phyloP scores from a whole-genome alignment of 2,888 invertebrate genomes.

The Eupithecia inturbata region DNA sequence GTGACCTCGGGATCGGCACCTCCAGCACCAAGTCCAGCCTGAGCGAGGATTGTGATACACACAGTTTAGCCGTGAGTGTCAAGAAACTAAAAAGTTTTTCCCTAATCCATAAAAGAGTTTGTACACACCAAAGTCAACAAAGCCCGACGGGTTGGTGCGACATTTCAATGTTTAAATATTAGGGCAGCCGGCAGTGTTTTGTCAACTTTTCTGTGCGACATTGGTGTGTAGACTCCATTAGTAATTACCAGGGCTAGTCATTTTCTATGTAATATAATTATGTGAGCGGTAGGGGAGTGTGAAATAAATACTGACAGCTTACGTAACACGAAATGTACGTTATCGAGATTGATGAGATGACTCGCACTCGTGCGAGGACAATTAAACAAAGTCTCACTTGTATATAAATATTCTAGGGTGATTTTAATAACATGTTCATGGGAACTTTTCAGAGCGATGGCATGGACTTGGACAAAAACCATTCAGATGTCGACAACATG shows the following conservation, averaged over 20 bases:
- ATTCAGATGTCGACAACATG: conserved; percentile 81
- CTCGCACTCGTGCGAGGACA: neutral
- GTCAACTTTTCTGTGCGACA: neutral
- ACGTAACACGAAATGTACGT: neutral
- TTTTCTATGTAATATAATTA: neutral
- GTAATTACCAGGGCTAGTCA: neutral
- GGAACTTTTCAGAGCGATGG: conserved; percentile 83
- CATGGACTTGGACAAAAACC: conserved; percentile 82
- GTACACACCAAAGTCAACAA: neutral
- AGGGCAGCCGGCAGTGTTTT: neutral
- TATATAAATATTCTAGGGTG: neutral
- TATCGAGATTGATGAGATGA: neutral
- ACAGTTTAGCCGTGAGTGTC: conserved; percentile 85
- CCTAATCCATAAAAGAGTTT: neutral
- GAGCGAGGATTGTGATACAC: conserved; percentile 86
- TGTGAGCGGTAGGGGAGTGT: neutral
- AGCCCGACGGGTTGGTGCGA: neutral
- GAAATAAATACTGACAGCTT: neutral
- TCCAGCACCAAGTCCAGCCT: conserved; percentile 87
- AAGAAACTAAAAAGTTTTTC: neutral
- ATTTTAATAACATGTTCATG: neutral
- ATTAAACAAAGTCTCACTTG: neutral
- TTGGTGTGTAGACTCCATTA: neutral
- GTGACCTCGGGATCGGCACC: conserved; percentile 91
- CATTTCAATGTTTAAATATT: neutral